Evolutionary conservation across 2,797 vertebrate genomes (phyloP).

Genomic region (Liparis tanakae): DNA sequence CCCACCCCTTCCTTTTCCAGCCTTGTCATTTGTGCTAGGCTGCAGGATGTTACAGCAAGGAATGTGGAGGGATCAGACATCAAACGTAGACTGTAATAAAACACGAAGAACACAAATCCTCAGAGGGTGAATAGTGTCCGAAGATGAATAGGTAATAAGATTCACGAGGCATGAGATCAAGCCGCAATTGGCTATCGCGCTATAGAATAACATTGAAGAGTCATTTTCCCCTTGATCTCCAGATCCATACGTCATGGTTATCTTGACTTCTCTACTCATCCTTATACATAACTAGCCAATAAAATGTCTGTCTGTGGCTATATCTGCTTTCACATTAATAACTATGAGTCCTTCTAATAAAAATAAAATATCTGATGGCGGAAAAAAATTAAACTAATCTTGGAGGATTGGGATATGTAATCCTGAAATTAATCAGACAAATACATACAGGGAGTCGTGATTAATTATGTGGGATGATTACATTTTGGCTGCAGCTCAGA

Average conservation of each 20-base stretch:
- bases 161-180: constrained; percentile 58
- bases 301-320: constrained; percentile 38
- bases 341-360: constrained; percentile 59
- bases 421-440: constrained; percentile 33
- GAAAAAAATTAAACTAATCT: constrained; percentile 19
- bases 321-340: constrained; percentile 39
- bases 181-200: constrained; percentile 36
- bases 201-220: constrained; percentile 46
- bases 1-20: constrained; percentile 13
- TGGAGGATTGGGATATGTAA: constrained; percentile 42
- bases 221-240: constrained; percentile 61
- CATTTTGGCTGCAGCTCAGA: constrained; percentile 32
- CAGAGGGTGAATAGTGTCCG: constrained; percentile 34
- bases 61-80: constrained; percentile 50
- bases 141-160: constrained; percentile 51
- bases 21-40: constrained; percentile 13
- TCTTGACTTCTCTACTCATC: constrained; percentile 48
- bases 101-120: constrained; percentile 36
- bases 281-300: constrained; percentile 39
- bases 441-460: constrained; percentile 32
- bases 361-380: constrained; percentile 39
- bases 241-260: constrained; percentile 56
- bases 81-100: constrained; percentile 59
- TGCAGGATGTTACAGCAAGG: constrained; percentile 41
- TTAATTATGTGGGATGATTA: constrained; percentile 24